Evolutionary conservation across 2,113 vertebrate genomes (phyloP).

Genomic region (Australoheros scitulus): DNA sequence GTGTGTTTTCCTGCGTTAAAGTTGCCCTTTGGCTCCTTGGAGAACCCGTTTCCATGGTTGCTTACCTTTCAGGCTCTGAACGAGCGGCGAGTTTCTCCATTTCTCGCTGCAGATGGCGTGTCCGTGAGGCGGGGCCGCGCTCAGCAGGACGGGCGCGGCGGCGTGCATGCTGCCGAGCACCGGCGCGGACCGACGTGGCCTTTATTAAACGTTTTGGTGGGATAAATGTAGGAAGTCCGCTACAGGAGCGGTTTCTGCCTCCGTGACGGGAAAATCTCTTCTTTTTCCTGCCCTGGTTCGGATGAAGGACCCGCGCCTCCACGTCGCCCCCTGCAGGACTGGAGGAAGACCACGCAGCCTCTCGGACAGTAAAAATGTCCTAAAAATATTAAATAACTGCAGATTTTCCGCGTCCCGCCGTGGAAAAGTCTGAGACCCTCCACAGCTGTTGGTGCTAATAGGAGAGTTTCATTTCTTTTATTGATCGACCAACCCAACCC

Average conservation of each 20-base stretch:
- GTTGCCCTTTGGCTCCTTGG: neutral
- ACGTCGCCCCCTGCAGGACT: neutral
- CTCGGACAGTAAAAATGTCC: neutral
- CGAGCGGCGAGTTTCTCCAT: constrained; percentile 86
- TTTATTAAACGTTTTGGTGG: rapidly evolving
- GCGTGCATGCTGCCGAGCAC: constrained; percentile 42
- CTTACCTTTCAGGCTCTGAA: constrained; percentile 84
- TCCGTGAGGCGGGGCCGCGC: constrained; percentile 81
- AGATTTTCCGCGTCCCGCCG: too few relatives aligned
- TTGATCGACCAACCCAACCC: too few relatives aligned
- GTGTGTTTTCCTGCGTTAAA: neutral
- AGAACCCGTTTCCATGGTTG: neutral
- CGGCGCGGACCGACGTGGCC: rapidly evolving
- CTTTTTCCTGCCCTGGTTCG: rapidly evolving
- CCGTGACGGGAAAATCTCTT: neutral
- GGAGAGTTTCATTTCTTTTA: too few relatives aligned
- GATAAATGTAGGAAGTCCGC: rapidly evolving
- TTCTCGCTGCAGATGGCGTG: constrained; percentile 85
- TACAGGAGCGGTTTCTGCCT: neutral
- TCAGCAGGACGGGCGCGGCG: constrained; percentile 38
- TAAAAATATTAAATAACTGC: neutral
- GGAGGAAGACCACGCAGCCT: neutral
- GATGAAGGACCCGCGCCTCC: rapidly evolving
- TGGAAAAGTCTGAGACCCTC: too few relatives aligned
- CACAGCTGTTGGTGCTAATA: too few relatives aligned